Percentiles rank a stretch among this genome's conserved stretches.
Evolutionary conservation across 2,888 invertebrate genomes (phyloP).

Genomic region (Maniola hyperantus): DNA sequence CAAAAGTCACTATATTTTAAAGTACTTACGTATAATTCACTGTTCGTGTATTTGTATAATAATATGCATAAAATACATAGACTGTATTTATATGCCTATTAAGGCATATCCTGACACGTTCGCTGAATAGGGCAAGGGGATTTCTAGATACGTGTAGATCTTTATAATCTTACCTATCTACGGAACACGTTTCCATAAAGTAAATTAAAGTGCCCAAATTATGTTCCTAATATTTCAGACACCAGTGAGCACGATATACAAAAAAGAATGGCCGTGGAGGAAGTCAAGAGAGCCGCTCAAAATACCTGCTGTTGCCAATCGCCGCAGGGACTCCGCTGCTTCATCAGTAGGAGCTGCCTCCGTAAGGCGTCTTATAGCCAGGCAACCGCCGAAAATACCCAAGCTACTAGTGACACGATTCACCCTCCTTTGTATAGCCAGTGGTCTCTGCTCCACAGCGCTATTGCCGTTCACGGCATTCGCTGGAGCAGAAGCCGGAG

Average conservation of each 20-base stretch:
- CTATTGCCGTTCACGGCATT: conserved; percentile 82
- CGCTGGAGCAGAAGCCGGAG: conserved; percentile 81
- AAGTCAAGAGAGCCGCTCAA: conserved; percentile 60
- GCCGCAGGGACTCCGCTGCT: conserved; percentile 86
- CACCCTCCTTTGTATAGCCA: conserved; percentile 81
- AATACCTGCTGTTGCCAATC: conserved; percentile 50
- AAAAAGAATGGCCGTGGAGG: conserved; percentile 78
- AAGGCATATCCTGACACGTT: neutral
- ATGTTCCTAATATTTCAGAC: conserved; percentile 51
- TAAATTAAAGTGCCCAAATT: too few relatives aligned
- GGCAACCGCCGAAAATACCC: conserved; percentile 76
- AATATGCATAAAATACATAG: too few relatives aligned
- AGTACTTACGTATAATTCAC: too few relatives aligned
- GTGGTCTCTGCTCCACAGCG: conserved; percentile 85
- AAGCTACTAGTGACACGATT: conserved; percentile 74
- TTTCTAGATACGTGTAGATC: too few relatives aligned
- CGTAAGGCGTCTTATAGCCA: conserved; percentile 87
- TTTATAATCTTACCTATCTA: too few relatives aligned
- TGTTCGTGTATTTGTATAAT: too few relatives aligned
- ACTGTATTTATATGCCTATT: neutral
- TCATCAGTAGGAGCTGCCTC: conserved; percentile 90
- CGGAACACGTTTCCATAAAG: too few relatives aligned
- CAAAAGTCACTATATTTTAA: too few relatives aligned
- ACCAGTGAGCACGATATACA: conserved; percentile 71
- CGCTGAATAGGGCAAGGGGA: too few relatives aligned